Percentiles rank a stretch among this genome's conserved stretches.
Evolutionary conservation across 1,140 invertebrate species (phyloP).

Genomic region (Triops cancriformis): DNA sequence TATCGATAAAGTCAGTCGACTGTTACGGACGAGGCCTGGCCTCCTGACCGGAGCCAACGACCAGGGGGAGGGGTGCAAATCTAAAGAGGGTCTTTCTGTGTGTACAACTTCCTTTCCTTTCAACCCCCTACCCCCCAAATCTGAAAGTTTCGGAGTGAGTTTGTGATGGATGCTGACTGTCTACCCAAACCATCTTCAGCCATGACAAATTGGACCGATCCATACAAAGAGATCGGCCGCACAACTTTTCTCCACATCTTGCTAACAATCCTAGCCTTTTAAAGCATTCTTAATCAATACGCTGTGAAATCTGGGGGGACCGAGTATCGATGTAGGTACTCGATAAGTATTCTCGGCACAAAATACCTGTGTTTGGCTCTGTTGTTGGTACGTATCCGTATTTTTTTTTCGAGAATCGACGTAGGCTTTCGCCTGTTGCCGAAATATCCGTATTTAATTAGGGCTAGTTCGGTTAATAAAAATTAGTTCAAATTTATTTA

Average conservation of each 20-base stretch:
- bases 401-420: no score
- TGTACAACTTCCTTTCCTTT: not conserved
- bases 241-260: not conserved
- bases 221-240: not conserved
- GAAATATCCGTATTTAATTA: no score
- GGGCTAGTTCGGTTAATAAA: no score
- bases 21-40: not conserved
- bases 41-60: not conserved
- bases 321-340: no score
- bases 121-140: not conserved
- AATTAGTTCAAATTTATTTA: no score
- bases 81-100: not conserved
- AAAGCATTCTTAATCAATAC: no score
- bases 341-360: no score
- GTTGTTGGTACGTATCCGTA: no score
- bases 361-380: no score
- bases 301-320: no score
- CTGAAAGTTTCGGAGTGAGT: not conserved
- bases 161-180: not conserved
- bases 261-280: not conserved
- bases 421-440: no score
- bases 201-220: not conserved
- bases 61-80: not conserved
- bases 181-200: slow-evolving; percentile 2
- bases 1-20: slow-evolving; percentile 9